Percentiles rank a stretch among this genome's conserved stretches.
Conservation (phyloP, 2,888 invertebrate species). For the Tridacna crocea region DNA sequence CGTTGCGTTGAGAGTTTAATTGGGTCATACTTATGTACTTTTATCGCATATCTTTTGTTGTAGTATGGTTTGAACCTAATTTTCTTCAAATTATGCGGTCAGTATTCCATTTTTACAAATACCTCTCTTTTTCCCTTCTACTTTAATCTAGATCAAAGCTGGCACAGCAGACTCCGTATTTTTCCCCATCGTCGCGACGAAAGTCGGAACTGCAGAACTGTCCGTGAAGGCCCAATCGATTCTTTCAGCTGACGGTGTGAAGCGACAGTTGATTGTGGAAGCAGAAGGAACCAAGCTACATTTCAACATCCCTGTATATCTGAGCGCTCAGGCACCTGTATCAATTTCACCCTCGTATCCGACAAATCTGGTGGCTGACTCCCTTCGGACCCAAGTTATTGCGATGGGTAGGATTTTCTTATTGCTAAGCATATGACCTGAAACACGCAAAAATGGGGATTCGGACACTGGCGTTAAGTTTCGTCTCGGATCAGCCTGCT, state of each 20-base stretch:
- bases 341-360: conserved; percentile 90
- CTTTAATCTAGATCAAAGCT: conserved; percentile 40
- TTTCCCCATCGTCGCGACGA: conserved; percentile 51
- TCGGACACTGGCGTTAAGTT: too few relatives aligned
- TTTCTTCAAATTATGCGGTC: too few relatives aligned
- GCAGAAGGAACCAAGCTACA: conserved; percentile 74
- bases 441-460: too few relatives aligned
- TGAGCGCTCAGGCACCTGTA: conserved; percentile 65
- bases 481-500: too few relatives aligned
- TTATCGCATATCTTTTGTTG: too few relatives aligned
- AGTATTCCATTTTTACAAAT: too few relatives aligned
- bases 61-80: too few relatives aligned
- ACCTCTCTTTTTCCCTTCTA: too few relatives aligned
- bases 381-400: conserved; percentile 87
- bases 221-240: conserved; percentile 56
- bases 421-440: not conserved
- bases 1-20: too few relatives aligned
- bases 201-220: conserved; percentile 48
- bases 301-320: conserved; percentile 69
- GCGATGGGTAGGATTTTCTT: conserved; percentile 77
- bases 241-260: conserved; percentile 55
- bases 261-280: conserved; percentile 59
- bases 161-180: conserved; percentile 54
- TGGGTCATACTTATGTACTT: too few relatives aligned
- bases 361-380: conserved; percentile 87